Conservation (phyloP, 2,888 invertebrate species). For the Catocala fraxini region DNA sequence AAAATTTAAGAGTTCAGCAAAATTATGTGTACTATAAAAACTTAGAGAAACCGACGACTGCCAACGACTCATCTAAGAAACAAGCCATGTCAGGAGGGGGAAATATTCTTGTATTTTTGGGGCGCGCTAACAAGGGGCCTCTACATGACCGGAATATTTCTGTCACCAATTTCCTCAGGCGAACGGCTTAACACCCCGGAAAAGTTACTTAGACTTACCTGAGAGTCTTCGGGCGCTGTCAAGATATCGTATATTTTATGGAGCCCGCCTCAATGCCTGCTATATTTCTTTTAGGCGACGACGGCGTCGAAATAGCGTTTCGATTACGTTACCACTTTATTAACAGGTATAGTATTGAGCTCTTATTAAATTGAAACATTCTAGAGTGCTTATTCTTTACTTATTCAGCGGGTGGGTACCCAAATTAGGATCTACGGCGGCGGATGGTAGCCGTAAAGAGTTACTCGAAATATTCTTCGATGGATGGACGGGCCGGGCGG, state of each 20-base stretch:
- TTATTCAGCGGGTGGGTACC: constrained; percentile 47
- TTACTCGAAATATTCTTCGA: constrained; percentile 74
- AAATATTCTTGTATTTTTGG: constrained; percentile 76
- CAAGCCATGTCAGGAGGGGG: constrained; percentile 72
- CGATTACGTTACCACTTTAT: constrained; percentile 56
- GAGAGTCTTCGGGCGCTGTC: constrained; percentile 66
- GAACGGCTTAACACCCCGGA: constrained; percentile 78
- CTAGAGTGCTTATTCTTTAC: constrained; percentile 26
- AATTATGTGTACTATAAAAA: constrained; percentile 69
- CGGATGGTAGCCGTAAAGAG: constrained; percentile 62
- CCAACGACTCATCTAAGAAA: constrained; percentile 66
- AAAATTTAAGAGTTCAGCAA: constrained; percentile 72
- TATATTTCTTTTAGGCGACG: constrained; percentile 59
- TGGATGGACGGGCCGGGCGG: constrained; percentile 63
- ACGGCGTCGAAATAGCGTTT: constrained; percentile 56
- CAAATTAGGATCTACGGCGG: constrained; percentile 56
- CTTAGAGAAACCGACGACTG: constrained; percentile 56
- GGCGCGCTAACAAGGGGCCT: constrained; percentile 79
- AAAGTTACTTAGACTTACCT: constrained; percentile 81
- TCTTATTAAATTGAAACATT: constrained; percentile 22
- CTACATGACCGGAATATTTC: constrained; percentile 86
- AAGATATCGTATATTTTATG: constrained; percentile 73
- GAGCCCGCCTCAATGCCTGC: constrained; percentile 57
- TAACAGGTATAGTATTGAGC: constrained; percentile 23
- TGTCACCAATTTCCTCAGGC: constrained; percentile 81